Base-by-base conservation (phyloP, 2,113 vertebrate species). In the Phodopus roborovskii region DNA sequence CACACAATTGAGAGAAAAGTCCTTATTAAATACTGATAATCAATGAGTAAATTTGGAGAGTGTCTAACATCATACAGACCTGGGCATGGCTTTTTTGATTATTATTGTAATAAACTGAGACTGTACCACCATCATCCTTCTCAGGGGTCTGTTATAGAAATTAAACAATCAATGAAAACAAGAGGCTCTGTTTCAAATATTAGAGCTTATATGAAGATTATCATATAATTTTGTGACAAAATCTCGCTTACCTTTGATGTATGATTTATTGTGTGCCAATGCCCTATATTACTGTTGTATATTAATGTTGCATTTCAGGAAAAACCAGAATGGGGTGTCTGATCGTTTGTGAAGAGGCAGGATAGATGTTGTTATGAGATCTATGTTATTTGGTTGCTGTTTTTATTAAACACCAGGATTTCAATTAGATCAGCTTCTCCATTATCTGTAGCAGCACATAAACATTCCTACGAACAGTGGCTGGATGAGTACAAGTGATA, bases 371-470 rank as follows among this genome's bases (percentile, higher is more conserved):
- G 19, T 85, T 90, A 94, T 75, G 86, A 92, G 62, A 95, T 86
- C 48, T 97, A 85, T 10, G 92, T 88, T 94, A 87, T 97, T 96
- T 92, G 50, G 83, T 28, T 75, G 50, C 68, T 96, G 62, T 64
- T 95, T 92, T 97, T 93, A 96, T 97, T 93, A 97, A 97, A 94
- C 77, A 96, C 10, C 60, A 97, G 60, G 94, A 88, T 92, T 98
- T 96, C 94, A 97, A 90, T 97, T 97, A 97, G 78, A 95, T 97
- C 53, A 97, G 33, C 33, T 97, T 64, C 94, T 98, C 97, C 93
- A 88, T 94, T 90, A 94, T 88, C 88, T 97, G 88, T 56, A 78
- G 62, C 88, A 96, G 91, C 88, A 42, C 83, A 91, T 90, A 97
- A 97, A 96, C 22, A 48, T 96, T 95, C 91, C 12, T 66, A 28